Evolutionary conservation across 1,140 invertebrate genomes (phyloP), one percentile per base, ranked within the genome.

Genomic region (Drosophila arawakana): DNA sequence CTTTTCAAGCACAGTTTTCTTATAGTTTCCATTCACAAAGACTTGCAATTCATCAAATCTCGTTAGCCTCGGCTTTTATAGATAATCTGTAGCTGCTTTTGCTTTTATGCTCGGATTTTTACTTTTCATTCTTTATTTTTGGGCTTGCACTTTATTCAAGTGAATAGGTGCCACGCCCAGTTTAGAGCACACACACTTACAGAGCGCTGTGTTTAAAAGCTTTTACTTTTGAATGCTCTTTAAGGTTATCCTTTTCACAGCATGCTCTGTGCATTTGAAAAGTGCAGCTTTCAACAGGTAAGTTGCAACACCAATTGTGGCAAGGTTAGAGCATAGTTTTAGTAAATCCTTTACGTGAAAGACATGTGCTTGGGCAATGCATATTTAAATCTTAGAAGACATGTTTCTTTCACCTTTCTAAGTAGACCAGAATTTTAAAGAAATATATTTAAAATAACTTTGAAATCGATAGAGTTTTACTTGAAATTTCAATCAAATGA

Each of bases 11-110:
- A 58, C 57, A 73, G 30, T 73, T 73, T 68, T 59, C 62, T 43
- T 85, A 71, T 63, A 81, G 82, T 76, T 86, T 86, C 78, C 79
- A 86, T 81, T 76, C 82, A 85, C 82, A 85, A 86, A 86, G 81
- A 85, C 78, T 86, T 76, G 81, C 81, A 85, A 85, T 85, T 85
- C 81, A 85, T 85, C 81, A 85, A 85, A 85, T 85, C 81, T 85
- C 81, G 81, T 85, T 85, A 85, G 81, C 68, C 72, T 81, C 82
- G 82, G 81, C 82, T 85, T 85, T 85, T 82, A 86, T 78, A 86
- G 82, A 85, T 78, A 78, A 86, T 86, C 78, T 86, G 82, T 71
- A 86, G 71, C 67, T 82, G 78, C 62, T 81, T 84, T 85, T 80
- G 63, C 80, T 68, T 57, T 59, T 75, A 65, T 76, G 72, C 77